phyloP scores from a whole-genome alignment of 2,113 vertebrate genomes.

The Lycaon pictus region DNA sequence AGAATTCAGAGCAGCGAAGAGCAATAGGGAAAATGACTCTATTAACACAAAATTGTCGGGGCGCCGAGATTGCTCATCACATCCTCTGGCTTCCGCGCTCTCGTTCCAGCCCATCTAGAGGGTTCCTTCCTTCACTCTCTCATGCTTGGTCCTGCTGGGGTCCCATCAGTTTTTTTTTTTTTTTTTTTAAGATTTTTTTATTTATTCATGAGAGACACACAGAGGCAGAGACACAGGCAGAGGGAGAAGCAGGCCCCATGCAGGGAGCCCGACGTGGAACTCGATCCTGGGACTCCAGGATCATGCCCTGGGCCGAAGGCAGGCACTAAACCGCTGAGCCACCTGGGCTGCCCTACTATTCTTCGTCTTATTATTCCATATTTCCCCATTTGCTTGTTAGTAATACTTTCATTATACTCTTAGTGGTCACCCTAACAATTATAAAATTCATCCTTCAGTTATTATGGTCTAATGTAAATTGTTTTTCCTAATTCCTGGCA shows the following conservation, averaged over 20 bases:
- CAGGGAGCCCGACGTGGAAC: too few species aligned
- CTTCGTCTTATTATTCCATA: background rate
- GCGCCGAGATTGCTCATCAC: too few species aligned
- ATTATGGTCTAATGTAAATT: background rate
- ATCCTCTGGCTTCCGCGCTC: too few species aligned
- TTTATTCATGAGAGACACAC: too few species aligned
- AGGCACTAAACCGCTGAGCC: too few species aligned
- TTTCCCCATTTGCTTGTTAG: background rate
- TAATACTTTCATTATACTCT: background rate
- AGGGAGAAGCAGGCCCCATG: too few species aligned
- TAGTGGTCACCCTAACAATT: background rate
- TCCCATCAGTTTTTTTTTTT: too few species aligned
- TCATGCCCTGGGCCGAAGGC: too few species aligned
- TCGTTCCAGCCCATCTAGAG: accelerated
- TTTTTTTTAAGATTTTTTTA: too few species aligned
- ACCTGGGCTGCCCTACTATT: too few species aligned
- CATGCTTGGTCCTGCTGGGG: background rate
- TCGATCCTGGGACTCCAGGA: too few species aligned
- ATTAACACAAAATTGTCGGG: background rate
- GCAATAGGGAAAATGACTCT: background rate
- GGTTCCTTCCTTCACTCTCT: background rate
- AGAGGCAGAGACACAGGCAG: too few species aligned
- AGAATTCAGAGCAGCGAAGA: background rate
- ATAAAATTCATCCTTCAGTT: background rate
- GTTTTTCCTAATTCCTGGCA: background rate